Evolutionary conservation across 2,888 invertebrate genomes (phyloP), one percentile per base, ranked within the genome.

Genomic region (Hydroisotoma schaefferi): DNA sequence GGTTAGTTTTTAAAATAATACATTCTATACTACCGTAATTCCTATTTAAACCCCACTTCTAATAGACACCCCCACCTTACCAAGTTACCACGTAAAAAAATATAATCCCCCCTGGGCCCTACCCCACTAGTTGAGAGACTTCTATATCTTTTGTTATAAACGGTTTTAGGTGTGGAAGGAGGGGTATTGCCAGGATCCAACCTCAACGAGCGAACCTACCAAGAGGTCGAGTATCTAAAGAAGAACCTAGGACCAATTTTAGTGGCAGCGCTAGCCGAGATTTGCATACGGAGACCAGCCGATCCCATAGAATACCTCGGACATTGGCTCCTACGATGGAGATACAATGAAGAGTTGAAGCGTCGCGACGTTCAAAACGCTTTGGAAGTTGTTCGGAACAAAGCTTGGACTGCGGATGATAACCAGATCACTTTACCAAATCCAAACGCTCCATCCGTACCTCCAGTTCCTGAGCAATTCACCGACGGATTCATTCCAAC

Each of bases 301-400:
- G 69, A 69, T 29, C 69, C 71, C 5, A 69, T 68, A 22, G 71
- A 71, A 46, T 71, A 70, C 52, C 55, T 71, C 54, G 71, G 69
- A 27, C 71, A 71, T 51, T 71, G 71, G 71, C 65, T 71, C 18
- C 68, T 71, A 20, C 63, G 72, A 2, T 72, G 72, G 72, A 46
- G 70, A 22, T 72, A 72, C 58, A 72, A 72, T 38, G 72, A 72
- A 62, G 72, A 72, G 48, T 38, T 72, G 60, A 72, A 72, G 38
- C 46, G 68, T 28, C 55, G 66, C 23, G 72, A 72, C 64, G 66
- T 72, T 3, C 67, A 70, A 44, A 67, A 72, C 55, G 69, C 70
- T 2, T 49, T 72, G 37, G 72, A 68, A 37, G 68, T 70, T 15
- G 66, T 72, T 2, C 55, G 62, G 27, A 55, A 64, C 23, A 59